Percentiles rank a stretch among this genome's conserved stretches.
Evolutionary conservation across 2,888 invertebrate species (phyloP).

Genomic region (Bursaphelenchus okinawaensis): DNA sequence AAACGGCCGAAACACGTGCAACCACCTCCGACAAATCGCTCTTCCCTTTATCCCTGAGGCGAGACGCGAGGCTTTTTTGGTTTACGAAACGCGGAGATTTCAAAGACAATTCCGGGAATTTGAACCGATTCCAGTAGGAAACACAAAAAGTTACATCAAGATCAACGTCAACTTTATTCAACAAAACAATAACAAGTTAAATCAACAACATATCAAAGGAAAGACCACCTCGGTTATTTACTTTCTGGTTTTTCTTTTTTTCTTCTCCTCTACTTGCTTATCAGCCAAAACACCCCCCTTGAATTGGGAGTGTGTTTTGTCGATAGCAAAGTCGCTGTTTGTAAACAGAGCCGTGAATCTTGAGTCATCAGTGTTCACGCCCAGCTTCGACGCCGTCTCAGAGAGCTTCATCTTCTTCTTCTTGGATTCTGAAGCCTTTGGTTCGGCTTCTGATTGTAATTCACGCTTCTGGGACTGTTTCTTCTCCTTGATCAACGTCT

Average conservation of each 20-base stretch:
- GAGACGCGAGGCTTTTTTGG: too few species aligned
- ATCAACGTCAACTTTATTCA: too few species aligned
- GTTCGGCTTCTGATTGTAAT: not conserved
- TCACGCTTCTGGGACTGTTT: not conserved
- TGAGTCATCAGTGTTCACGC: conserved; percentile 32
- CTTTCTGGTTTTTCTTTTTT: conserved; percentile 6
- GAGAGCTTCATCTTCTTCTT: conserved; percentile 19
- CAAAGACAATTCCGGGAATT: not conserved
- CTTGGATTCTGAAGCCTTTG: not conserved
- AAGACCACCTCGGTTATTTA: not conserved
- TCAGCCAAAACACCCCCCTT: conserved; percentile 34
- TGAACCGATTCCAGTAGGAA: not conserved
- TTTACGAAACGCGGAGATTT: not conserved
- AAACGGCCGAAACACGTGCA: not conserved
- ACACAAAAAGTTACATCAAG: too few species aligned
- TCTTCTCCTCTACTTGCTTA: conserved; percentile 24
- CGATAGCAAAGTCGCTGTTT: conserved; percentile 49
- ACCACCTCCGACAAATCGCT: too few species aligned
- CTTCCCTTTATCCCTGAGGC: not conserved
- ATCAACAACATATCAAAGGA: not conserved
- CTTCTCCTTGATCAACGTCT: conserved; percentile 19
- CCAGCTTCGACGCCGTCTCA: conserved; percentile 28
- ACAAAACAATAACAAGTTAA: not conserved
- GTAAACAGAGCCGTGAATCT: conserved; percentile 53
- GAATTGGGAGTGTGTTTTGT: conserved; percentile 29